Percentiles rank a stretch among this genome's conserved stretches.
Evolutionary conservation across 2,888 invertebrate genomes (phyloP).

Genomic region (Eupithecia dodoneata): DNA sequence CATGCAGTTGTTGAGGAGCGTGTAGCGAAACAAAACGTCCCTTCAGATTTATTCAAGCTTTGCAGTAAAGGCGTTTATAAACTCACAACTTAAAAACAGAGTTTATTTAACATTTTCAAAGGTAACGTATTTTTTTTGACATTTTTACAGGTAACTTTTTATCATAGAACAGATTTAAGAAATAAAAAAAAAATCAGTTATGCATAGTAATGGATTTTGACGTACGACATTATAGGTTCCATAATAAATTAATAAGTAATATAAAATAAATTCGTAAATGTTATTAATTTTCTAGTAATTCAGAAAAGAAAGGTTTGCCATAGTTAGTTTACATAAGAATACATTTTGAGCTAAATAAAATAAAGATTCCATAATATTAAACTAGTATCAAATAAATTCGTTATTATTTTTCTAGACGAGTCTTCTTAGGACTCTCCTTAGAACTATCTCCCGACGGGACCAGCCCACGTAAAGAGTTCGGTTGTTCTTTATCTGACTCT

Average conservation of each 20-base stretch:
- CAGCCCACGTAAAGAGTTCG: constrained; percentile 60
- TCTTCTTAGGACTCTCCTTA: constrained; percentile 60
- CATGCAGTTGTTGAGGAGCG: not conserved
- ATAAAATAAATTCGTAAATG: constrained; percentile 1
- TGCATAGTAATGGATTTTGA: not conserved
- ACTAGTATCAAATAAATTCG: constrained; percentile 32
- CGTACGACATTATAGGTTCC: not conserved
- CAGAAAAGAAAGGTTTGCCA: not conserved
- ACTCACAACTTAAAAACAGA: not conserved
- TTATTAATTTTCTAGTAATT: not conserved
- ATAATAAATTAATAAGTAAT: not conserved
- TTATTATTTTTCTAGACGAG: constrained; percentile 49
- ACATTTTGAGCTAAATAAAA: constrained; percentile 13
- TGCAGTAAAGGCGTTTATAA: not conserved
- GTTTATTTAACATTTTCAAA: not conserved
- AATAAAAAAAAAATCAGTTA: not conserved
- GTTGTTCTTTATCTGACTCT: constrained; percentile 71
- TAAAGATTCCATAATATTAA: constrained; percentile 3
- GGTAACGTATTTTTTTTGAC: not conserved
- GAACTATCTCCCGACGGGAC: constrained; percentile 62
- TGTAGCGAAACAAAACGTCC: not conserved
- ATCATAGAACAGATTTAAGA: not conserved
- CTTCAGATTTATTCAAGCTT: not conserved
- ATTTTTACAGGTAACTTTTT: not conserved
- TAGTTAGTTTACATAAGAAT: not conserved